Evolutionary conservation across 2,113 vertebrate species (phyloP), one percentile per base, ranked within the genome.

Genomic region (Nibea coibor): DNA sequence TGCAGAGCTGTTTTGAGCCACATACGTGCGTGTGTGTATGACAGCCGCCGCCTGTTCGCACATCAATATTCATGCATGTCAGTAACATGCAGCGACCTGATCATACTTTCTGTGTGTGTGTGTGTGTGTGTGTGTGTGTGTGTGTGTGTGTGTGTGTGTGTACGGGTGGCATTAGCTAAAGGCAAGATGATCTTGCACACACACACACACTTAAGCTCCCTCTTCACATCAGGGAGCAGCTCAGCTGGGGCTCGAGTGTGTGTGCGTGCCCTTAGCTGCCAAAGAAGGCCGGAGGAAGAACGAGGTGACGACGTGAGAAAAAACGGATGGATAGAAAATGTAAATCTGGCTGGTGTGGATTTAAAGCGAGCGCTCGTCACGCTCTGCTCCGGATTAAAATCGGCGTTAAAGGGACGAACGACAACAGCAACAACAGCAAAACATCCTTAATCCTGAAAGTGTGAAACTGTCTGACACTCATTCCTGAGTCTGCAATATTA

Each of bases 31-130:
- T 61, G 45, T 67, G 68, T 53, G 53, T 72, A 43, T 53, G 62
- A 43, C 28, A 67, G 65, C 48, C 39, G 35, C 54, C 0, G 14
- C 67, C 43, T 56, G 66, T 39, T 62, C 9, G 0, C 28, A 22
- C 67, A 79, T 81, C 72, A 80, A 19, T 82, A 77, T 84, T 87
- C 54, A 72, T 64, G 57, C 62, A 31, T 66, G 63, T 68, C 35
- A 45, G 14, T 42, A 59, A 58, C 19, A 2, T 61, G 65, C 28
- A 54, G 26, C 20, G 3, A 17, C 69, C 64, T 59, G 39, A 75
- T 83, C 73, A 78, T 47, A 28, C 48, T 68, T 61, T 47, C 50
- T 65, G 31, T 35, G 63, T 1, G 64, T 48, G 48, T 24, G 48
- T 24, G 51, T 42, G 57, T 42, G 4, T 69, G 31, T 35, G 63